Evolutionary conservation across 2,113 vertebrate genomes (phyloP).

Genomic region (Eptatretus burgeri): DNA sequence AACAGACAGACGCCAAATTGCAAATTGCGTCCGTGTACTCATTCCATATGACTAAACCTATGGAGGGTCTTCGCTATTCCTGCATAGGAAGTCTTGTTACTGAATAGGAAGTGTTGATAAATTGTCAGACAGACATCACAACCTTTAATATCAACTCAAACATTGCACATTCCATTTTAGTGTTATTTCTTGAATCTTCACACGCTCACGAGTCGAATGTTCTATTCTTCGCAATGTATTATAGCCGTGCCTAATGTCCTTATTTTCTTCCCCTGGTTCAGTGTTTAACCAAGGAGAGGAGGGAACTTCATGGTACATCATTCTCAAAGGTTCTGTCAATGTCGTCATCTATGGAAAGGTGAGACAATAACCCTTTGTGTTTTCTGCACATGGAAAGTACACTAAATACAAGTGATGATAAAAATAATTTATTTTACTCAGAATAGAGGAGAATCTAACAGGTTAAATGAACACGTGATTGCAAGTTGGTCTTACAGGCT

Average conservation of each 20-base stretch:
- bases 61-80: too few species aligned
- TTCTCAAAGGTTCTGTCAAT: constrained; percentile 87
- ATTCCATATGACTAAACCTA: too few species aligned
- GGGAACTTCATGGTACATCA: constrained; percentile 96
- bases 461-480: too few species aligned
- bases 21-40: too few species aligned
- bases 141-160: too few species aligned
- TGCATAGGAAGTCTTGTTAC: too few species aligned
- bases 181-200: neutral
- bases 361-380: constrained; percentile 9
- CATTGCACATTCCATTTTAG: too few species aligned
- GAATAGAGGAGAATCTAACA: too few species aligned
- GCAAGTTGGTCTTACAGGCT: too few species aligned
- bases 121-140: too few species aligned
- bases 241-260: constrained; percentile 10
- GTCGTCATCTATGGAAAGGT: constrained; percentile 98
- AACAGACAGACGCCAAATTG: too few species aligned
- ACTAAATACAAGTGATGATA: constrained; percentile 14
- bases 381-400: constrained; percentile 12
- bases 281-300: constrained; percentile 98
- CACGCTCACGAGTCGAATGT: neutral
- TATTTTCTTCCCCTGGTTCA: constrained; percentile 21
- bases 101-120: too few species aligned
- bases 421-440: constrained; percentile 15
- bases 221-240: neutral